Percentiles rank a stretch among this genome's conserved stretches.
phyloP scores from a whole-genome alignment of 2,888 invertebrate genomes.

The Diadegma fenestrale region DNA sequence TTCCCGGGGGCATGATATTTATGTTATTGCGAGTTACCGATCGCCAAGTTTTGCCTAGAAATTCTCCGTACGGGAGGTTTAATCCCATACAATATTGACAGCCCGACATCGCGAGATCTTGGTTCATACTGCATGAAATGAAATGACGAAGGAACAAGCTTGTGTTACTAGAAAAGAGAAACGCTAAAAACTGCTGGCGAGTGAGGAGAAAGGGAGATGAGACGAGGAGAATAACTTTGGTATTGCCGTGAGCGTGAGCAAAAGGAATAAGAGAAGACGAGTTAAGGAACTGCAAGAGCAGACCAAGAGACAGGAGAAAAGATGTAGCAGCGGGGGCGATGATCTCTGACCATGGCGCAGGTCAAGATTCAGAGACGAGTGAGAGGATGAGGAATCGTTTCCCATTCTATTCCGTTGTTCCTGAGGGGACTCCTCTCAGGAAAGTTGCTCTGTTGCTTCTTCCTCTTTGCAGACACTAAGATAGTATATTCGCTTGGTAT shows the following conservation, averaged over 20 bases:
- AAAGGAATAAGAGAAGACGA: slow-evolving; percentile 41
- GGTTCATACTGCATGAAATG: slow-evolving; percentile 23
- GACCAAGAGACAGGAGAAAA: slow-evolving; percentile 25
- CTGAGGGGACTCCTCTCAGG: slow-evolving; percentile 56
- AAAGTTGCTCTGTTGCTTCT: slow-evolving; percentile 33
- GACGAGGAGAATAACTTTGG: slow-evolving; percentile 40
- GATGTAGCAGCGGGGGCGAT: slow-evolving; percentile 64
- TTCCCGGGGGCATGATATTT: neutral
- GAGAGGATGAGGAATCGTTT: slow-evolving; percentile 72
- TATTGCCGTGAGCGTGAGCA: slow-evolving; percentile 22
- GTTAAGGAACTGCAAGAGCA: slow-evolving; percentile 52
- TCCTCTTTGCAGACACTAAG: neutral
- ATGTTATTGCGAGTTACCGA: neutral
- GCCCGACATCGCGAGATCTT: neutral
- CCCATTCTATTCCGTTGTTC: slow-evolving; percentile 65
- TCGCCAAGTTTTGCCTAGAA: neutral
- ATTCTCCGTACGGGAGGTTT: neutral
- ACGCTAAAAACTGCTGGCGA: neutral
- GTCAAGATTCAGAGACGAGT: slow-evolving; percentile 65
- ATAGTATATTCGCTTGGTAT: slow-evolving; percentile 12
- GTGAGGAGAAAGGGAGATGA: neutral
- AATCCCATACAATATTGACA: neutral
- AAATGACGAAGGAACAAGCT: slow-evolving; percentile 7
- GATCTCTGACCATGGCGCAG: slow-evolving; percentile 71
- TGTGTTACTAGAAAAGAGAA: neutral